Evolutionary conservation across 1,140 invertebrate species (phyloP), one percentile per base, ranked within the genome.

Genomic region (Monomorium pharaonis): DNA sequence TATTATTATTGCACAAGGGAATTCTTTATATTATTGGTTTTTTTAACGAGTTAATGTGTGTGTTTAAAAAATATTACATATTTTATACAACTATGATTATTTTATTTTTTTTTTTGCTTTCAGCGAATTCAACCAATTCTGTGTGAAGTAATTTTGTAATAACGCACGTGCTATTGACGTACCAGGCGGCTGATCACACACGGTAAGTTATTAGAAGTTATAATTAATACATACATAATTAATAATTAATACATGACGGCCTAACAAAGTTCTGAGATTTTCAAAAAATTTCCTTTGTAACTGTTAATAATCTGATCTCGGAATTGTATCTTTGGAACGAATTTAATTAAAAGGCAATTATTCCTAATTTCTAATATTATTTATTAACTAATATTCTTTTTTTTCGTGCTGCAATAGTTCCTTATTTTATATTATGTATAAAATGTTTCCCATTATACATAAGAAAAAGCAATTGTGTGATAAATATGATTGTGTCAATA

Each of bases 161-260:
- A 12, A 24, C 30, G n/a, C 18, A 44, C 21, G 37, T 37, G 7
- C 37, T 7, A 37, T 37, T 7, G 33, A 2, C 51, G 51, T 16
- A 33, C 4, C 70, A 51, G 12, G 33, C n/a, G n/a, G n/a, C n/a
- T n/a, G n/a, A n/a, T n/a, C n/a, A n/a, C n/a, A n/a, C n/a, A n/a
- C n/a, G 49, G 27, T 30, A 54, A 72, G 49, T 74, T 7, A 56
- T 74, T 37, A 56, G 49, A 74, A 74, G 49, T 74, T 74, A 33
- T 54, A 21, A 74, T 74, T 74, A 72, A 72, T 33, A 16, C n/a
- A 37, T 9, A 21, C 37, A 2, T 69, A 44, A 69, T 74, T 56
- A 54, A 74, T 74, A 74, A 74, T 21, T 74, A 51, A 72, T 54
- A 16, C n/a, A 37, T 10, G 42, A 69, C 3, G 37, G 14, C 12